Conservation (phyloP, 2,888 invertebrate species). For the Eueremaeus valkanovi region DNA sequence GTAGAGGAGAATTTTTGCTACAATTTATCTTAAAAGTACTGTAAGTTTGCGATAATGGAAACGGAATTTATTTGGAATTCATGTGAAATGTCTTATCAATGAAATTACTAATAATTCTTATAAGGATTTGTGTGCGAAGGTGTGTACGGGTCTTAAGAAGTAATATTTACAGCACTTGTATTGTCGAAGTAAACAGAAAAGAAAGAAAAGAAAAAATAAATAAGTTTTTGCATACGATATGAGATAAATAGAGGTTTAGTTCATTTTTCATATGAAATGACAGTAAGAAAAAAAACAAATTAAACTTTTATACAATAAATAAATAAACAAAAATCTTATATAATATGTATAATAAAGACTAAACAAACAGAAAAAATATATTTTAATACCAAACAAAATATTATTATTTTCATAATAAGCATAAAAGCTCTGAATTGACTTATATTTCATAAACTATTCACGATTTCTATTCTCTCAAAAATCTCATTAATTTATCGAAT, state of each 20-base stretch:
- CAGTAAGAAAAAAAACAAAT: not conserved
- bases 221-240: not conserved
- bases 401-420: not conserved
- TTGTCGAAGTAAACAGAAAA: not conserved
- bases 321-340: not conserved
- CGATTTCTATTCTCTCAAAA: not conserved
- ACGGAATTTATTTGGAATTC: too few species aligned
- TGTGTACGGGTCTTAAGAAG: not conserved
- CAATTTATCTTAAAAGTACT: not conserved
- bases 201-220: too few species aligned
- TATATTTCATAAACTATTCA: conserved; percentile 5
- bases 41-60: not conserved
- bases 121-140: not conserved
- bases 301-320: too few species aligned
- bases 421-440: not conserved
- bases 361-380: not conserved
- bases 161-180: conserved; percentile 11
- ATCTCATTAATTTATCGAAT: conserved; percentile 13
- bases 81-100: conserved; percentile 9
- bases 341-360: conserved; percentile 3
- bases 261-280: not conserved
- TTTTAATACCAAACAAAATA: not conserved
- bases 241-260: not conserved
- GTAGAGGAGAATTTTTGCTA: not conserved
- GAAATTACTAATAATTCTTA: not conserved